Conservation (phyloP, 2,888 invertebrate species). For the Caenorhabditis wallacei region DNA sequence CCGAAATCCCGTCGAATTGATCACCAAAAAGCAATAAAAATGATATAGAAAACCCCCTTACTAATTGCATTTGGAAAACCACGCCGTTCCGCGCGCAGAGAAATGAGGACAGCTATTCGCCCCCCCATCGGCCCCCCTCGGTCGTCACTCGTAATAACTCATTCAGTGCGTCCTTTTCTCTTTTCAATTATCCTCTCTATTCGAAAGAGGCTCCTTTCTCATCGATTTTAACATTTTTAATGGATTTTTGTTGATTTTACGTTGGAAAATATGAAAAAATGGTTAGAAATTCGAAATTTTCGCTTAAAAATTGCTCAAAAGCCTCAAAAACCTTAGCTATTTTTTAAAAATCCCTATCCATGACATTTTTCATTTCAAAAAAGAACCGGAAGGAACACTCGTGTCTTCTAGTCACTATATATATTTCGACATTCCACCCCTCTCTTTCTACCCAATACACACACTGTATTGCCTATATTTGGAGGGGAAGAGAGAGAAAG, state of each 20-base stretch:
- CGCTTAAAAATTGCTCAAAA: too few species aligned
- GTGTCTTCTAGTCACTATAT: too few species aligned
- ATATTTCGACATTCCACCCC: slow-evolving; percentile 13
- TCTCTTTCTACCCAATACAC: slow-evolving; percentile 4
- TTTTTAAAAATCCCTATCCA: too few species aligned
- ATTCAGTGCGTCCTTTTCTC: slow-evolving; percentile 29
- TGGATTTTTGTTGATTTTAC: too few species aligned
- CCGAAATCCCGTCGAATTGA: too few species aligned
- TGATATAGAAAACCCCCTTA: slow-evolving; percentile 1
- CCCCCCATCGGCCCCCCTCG: too few species aligned
- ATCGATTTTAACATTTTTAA: slow-evolving; percentile 54
- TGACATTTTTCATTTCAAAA: too few species aligned
- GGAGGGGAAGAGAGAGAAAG: too few species aligned
- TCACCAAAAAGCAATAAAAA: background rate
- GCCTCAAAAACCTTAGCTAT: too few species aligned
- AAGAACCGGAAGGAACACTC: slow-evolving; percentile 40
- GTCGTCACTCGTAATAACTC: slow-evolving; percentile 60
- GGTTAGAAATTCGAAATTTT: too few species aligned
- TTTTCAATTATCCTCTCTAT: slow-evolving; percentile 53
- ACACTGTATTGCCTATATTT: slow-evolving; percentile 62
- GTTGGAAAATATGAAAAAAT: too few species aligned
- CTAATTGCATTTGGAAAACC: slow-evolving; percentile 45
- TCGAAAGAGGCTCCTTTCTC: background rate
- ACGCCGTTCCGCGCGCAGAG: slow-evolving; percentile 38
- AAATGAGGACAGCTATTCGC: slow-evolving; percentile 55